These are phyloP conservation scores for Zosterops borbonicus DNA, from an alignment of 2,113 vertebrate genomes.

Conservation along the genomic window DNA sequence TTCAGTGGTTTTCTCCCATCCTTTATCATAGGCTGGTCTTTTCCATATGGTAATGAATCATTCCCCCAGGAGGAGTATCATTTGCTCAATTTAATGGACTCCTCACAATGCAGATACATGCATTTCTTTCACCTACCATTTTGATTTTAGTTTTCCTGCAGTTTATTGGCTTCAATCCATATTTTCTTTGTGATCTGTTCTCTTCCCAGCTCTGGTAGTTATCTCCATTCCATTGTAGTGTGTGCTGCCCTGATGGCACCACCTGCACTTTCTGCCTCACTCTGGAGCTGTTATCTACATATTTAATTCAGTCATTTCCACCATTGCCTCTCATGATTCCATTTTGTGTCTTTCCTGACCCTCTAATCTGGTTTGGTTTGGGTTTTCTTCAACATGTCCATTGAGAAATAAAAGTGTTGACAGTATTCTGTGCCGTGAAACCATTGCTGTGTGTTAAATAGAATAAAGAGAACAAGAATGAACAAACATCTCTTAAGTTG, in stretches of 20 bases:
- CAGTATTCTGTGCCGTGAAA: background rate
- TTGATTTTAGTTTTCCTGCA: conserved; percentile 46
- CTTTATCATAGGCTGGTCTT: conserved; percentile 32
- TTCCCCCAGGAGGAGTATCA: conserved; percentile 42
- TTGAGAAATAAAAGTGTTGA: conserved; percentile 20
- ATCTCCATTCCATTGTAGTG: background rate
- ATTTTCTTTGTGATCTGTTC: conserved; percentile 28
- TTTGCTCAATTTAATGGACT: conserved; percentile 46
- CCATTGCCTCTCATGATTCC: conserved; percentile 19
- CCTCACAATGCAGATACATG: conserved; percentile 42
- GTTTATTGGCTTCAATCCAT: conserved; percentile 14
- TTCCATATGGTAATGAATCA: conserved; percentile 55
- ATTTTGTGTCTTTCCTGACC: background rate
- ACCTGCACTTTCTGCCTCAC: background rate
- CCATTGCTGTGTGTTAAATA: background rate
- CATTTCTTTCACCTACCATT: conserved; percentile 46
- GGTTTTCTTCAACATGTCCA: conserved; percentile 22
- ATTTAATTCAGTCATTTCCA: conserved; percentile 4
- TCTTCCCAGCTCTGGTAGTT: background rate
- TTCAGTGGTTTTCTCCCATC: background rate
- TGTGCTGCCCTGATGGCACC: background rate
- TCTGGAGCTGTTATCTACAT: conserved; percentile 1
- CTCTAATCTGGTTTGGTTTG: background rate
- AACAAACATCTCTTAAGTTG: background rate
- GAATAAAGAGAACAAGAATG: background rate